These are phyloP conservation scores for Callospermophilus lateralis DNA, from an alignment of 2,113 vertebrate species.

Conservation along the genomic window DNA sequence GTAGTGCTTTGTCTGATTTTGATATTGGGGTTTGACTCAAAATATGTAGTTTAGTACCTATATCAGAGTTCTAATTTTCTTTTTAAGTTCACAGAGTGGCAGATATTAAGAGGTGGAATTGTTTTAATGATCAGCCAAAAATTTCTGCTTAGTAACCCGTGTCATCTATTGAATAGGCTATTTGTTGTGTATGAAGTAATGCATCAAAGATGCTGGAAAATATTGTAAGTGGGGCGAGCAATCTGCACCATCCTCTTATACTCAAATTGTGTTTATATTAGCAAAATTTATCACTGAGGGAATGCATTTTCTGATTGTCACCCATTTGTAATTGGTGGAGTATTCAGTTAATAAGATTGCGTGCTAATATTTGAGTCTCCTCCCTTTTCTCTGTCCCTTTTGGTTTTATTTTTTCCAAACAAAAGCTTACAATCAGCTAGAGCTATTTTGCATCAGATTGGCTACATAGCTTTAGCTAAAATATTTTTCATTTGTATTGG, in stretches of 20 bases:
- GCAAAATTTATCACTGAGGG: background rate
- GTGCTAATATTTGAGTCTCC: background rate
- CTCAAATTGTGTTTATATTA: slow-evolving; percentile 47
- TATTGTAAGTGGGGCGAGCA: background rate
- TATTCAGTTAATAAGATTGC: slow-evolving; percentile 27
- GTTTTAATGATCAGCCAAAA: background rate
- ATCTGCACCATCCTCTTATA: background rate
- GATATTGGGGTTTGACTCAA: background rate
- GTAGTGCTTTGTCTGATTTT: slow-evolving; percentile 35
- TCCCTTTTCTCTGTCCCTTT: background rate
- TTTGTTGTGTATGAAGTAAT: slow-evolving; percentile 49
- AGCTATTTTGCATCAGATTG: slow-evolving; percentile 41
- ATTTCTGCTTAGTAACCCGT: background rate
- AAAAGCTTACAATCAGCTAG: slow-evolving; percentile 30
- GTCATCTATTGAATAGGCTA: slow-evolving; percentile 1
- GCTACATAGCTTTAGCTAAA: background rate
- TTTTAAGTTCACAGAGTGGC: background rate
- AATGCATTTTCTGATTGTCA: slow-evolving; percentile 45
- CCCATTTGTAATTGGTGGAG: slow-evolving; percentile 47
- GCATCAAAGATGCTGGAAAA: background rate
- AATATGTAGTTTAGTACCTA: background rate
- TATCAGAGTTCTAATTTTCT: background rate
- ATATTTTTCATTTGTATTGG: background rate
- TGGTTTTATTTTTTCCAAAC: slow-evolving; percentile 52
- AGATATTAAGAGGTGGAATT: slow-evolving; percentile 26